Evolutionary conservation across 2,797 vertebrate species (phyloP), one percentile per base, ranked within the genome.

Genomic region (Calcarius lapponicus): DNA sequence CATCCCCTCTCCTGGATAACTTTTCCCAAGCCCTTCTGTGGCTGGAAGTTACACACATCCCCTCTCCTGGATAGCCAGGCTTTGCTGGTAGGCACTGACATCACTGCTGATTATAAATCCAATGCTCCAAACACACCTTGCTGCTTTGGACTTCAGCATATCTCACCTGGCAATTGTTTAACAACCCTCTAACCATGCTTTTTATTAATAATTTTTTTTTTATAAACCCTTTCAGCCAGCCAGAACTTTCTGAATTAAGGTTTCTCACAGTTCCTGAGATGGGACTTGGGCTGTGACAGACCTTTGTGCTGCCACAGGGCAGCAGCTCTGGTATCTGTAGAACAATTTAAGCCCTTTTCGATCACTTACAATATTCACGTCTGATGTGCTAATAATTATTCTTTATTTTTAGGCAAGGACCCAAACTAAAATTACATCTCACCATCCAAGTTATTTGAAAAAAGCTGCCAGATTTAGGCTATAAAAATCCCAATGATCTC

Each of bases 401-500:
- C 93, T 90, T 96, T 97, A 96, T 97, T 97, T 97, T 97, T 96
- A 97, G 96, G 94, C 90, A 92, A 93, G 92, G 91, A 86, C 95
- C 95, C 72, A 94, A 95, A 97, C 95, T 96, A 97, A 97, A 97
- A 97, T 97, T 96, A 95, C 86, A 92, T 96, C 84, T 96, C 95
- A 88, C 94, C 88, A 93, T 74, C 94, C 91, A 92, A 96, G 93
- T 96, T 97, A 96, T 94, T 90, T 96, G 94, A 95, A 97, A 97
- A 97, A 97, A 92, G 92, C 95, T 95, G 95, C 96, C 91, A 97
- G 95, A 93, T 96, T 84, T 93, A 80, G 88, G 95, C 96, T 97
- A 97, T 96, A 96, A 97, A 97, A 96, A 96, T 96, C 95, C 28
- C 94, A 90, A 47, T 97, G 97, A 97, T 95, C 95, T 96, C 97